Evolutionary conservation across 1,140 invertebrate genomes (phyloP).

Genomic region (Heterodera carotae): DNA sequence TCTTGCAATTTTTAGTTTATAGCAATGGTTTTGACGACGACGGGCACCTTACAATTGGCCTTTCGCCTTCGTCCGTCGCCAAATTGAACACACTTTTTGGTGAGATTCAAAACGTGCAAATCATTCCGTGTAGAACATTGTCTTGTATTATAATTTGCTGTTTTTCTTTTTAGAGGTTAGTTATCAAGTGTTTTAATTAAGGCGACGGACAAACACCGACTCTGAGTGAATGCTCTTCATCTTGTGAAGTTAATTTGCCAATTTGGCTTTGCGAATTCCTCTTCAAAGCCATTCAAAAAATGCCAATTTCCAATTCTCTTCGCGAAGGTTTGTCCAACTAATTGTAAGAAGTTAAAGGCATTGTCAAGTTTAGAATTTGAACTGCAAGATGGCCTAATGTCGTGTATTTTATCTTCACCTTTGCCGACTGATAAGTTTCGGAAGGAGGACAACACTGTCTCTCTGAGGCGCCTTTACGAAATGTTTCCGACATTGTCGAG

Average conservation of each 20-base stretch:
- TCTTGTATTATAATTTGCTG: too few relatives aligned
- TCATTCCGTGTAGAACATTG: too few relatives aligned
- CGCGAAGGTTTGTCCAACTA: background rate
- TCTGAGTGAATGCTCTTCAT: background rate
- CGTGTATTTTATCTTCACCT: background rate
- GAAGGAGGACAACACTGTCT: background rate
- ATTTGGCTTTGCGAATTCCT: background rate
- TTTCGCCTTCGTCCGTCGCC: background rate
- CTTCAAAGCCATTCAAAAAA: background rate
- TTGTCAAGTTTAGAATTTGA: constrained; percentile 4
- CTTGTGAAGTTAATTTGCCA: background rate
- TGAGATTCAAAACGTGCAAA: too few relatives aligned
- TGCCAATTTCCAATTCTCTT: background rate
- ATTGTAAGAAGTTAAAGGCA: too few relatives aligned
- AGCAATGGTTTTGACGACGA: background rate
- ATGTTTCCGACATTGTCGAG: background rate
- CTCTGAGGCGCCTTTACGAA: background rate
- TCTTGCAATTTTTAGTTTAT: background rate
- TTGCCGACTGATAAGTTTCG: background rate
- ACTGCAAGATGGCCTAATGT: background rate
- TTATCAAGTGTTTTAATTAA: background rate
- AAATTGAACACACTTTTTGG: background rate
- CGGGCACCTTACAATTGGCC: background rate
- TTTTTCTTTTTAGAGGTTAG: background rate
- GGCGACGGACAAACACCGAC: background rate